These are phyloP conservation scores for Aspidoscelis tigris DNA, from an alignment of 2,113 vertebrate species.

Conservation along the genomic window DNA sequence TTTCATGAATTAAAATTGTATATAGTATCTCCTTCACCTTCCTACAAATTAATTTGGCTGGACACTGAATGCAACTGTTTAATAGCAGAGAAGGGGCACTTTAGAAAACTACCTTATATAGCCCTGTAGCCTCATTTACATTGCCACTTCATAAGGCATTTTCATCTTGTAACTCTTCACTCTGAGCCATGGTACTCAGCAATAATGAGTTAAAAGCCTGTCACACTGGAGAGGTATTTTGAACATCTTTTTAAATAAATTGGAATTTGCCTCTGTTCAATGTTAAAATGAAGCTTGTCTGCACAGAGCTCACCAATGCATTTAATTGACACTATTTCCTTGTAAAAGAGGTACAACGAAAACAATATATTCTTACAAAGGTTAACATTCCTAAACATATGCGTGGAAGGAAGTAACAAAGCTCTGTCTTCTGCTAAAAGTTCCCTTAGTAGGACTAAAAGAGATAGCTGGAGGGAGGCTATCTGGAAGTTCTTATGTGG, in stretches of 20 bases:
- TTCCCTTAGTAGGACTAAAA: conserved; percentile 43
- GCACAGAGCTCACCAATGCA: conserved; percentile 35
- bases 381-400: conserved; percentile 11
- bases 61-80: conserved; percentile 56
- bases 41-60: conserved; percentile 54
- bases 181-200: conserved; percentile 60
- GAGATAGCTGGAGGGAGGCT: too few species aligned
- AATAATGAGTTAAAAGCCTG: conserved; percentile 63
- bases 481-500: too few species aligned
- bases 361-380: conserved; percentile 14
- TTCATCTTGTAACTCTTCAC: conserved; percentile 45
- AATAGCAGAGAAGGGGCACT: conserved; percentile 60
- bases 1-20: conserved; percentile 52
- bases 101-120: conserved; percentile 62
- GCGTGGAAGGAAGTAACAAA: conserved; percentile 27
- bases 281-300: conserved; percentile 39
- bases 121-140: conserved; percentile 60
- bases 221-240: conserved; percentile 52
- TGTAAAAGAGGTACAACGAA: not conserved
- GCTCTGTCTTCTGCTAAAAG: not conserved
- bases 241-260: conserved; percentile 56
- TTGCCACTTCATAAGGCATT: conserved; percentile 56
- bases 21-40: conserved; percentile 46
- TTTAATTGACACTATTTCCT: conserved; percentile 20
- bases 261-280: conserved; percentile 52